Conservation (phyloP, 1,140 invertebrate genomes). For the Chionoecetes opilio region DNA sequence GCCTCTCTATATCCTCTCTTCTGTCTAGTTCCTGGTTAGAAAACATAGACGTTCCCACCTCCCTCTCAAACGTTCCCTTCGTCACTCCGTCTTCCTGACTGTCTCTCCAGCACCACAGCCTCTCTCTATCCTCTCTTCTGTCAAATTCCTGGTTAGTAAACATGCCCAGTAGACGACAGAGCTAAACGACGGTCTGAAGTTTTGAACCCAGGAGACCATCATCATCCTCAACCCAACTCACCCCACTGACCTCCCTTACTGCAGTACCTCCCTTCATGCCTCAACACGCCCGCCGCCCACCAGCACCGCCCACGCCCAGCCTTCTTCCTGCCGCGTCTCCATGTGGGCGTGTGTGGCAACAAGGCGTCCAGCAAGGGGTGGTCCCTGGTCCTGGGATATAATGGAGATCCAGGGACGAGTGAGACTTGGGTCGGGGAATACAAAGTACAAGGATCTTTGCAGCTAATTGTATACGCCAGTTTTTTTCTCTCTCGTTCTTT, state of each 20-base stretch:
- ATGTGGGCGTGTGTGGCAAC: conserved; percentile 5
- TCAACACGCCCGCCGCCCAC: neutral
- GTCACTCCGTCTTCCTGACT: neutral
- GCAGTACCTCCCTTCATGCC: neutral
- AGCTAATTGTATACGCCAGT: conserved; percentile 4
- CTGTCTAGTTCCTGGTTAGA: neutral
- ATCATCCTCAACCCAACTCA: neutral
- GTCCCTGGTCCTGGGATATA: neutral
- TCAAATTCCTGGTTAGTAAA: neutral
- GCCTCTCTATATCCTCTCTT: neutral
- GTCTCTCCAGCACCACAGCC: neutral
- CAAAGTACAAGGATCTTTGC: neutral
- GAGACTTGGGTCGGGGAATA: neutral
- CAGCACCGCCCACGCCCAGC: neutral
- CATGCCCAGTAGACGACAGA: neutral
- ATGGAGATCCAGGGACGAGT: neutral
- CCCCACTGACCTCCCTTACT: neutral
- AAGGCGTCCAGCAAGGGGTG: neutral
- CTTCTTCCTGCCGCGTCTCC: neutral
- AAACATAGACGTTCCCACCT: neutral
- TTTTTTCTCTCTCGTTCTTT: conserved; percentile 30
- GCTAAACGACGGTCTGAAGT: neutral
- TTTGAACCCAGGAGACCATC: neutral
- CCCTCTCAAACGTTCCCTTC: neutral
- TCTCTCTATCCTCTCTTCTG: neutral